Evolutionary conservation across 2,888 invertebrate species (phyloP).

Genomic region (Merodon equestris): DNA sequence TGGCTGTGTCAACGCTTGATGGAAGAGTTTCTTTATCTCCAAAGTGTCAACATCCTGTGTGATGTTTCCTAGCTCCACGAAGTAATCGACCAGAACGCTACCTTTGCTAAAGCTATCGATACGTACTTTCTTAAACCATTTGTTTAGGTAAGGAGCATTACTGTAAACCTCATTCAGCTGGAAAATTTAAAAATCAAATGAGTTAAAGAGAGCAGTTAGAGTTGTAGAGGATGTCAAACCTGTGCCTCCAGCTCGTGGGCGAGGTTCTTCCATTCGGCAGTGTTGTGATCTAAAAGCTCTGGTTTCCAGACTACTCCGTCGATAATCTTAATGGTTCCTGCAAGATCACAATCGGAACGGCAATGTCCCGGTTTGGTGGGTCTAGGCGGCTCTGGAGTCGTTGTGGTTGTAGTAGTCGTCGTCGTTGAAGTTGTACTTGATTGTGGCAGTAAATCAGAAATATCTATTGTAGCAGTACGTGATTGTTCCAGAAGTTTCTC

Average conservation of each 20-base stretch:
- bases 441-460: slow-evolving; percentile 78
- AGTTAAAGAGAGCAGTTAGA: neutral
- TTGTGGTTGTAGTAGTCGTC: slow-evolving; percentile 82
- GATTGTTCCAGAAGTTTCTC: slow-evolving; percentile 87
- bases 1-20: slow-evolving; percentile 81
- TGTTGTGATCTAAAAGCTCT: slow-evolving; percentile 91
- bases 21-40: slow-evolving; percentile 85
- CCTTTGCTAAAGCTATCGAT: slow-evolving; percentile 94
- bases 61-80: slow-evolving; percentile 89
- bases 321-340: slow-evolving; percentile 90
- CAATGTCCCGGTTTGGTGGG: slow-evolving; percentile 90
- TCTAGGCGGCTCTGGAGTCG: slow-evolving; percentile 84
- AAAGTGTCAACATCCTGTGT: slow-evolving; percentile 84
- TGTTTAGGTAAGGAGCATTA: slow-evolving; percentile 85
- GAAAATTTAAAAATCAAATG: slow-evolving; percentile 3
- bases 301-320: slow-evolving; percentile 91
- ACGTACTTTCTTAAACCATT: slow-evolving; percentile 91
- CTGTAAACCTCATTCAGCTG: slow-evolving; percentile 92
- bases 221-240: slow-evolving; percentile 78
- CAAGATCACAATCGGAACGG: slow-evolving; percentile 88
- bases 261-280: slow-evolving; percentile 90
- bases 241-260: slow-evolving; percentile 90
- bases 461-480: slow-evolving; percentile 82
- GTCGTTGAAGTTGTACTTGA: slow-evolving; percentile 79
- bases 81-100: slow-evolving; percentile 92